phyloP scores from a whole-genome alignment of 2,113 vertebrate species.

The human region GRCh38 chr14:33854501-33855000 shows the following conservation, averaged over 20 bases:
- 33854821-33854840: not conserved
- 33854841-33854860: not conserved
- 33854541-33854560: no score
- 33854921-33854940: not conserved
- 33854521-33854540: no score
- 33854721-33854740: not conserved
- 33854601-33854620: not conserved
- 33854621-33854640: not conserved
- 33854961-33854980: not conserved
- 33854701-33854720: not conserved
- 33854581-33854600: not conserved
- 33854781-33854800: not conserved
- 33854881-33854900: not conserved
- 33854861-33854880: not conserved
- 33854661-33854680: not conserved
- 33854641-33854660: not conserved
- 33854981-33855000: not conserved
- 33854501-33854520: no score
- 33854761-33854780: not conserved
- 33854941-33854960: not conserved
- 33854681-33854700: not conserved
- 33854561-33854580: not conserved
- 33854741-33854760: not conserved
- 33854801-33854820: not conserved
- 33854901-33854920: slow-evolving; percentile 8